Conservation (phyloP, 92 coral and sea anemone genomes). For the Epizoanthus stellaris region DNA sequence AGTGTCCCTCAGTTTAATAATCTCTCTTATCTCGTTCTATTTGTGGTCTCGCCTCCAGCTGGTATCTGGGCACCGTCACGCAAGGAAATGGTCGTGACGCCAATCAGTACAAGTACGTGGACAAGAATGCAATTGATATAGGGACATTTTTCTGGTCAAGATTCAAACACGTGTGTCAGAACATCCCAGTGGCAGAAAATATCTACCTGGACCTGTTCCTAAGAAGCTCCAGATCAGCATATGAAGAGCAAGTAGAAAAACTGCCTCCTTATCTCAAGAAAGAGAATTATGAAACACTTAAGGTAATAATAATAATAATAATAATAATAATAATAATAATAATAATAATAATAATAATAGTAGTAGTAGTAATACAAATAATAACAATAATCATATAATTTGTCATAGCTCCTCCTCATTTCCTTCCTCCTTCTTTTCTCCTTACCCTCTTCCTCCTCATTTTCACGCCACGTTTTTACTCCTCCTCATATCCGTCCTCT, state of each 20-base stretch:
- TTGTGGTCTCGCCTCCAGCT: background rate
- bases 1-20: too few relatives aligned
- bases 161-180: constrained; percentile 18
- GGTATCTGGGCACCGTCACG: background rate
- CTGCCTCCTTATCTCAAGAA: constrained; percentile 31
- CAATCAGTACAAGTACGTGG: constrained; percentile 35
- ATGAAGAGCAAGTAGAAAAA: constrained; percentile 1
- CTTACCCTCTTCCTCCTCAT: too few relatives aligned
- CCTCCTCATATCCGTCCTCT: too few relatives aligned
- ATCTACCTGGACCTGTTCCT: constrained; percentile 31
- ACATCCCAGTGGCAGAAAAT: constrained; percentile 4
- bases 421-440: too few relatives aligned
- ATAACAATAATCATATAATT: too few relatives aligned
- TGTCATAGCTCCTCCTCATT: too few relatives aligned
- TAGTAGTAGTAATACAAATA: too few relatives aligned
- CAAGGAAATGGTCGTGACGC: constrained; percentile 12
- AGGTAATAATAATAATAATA: background rate
- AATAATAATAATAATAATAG: too few relatives aligned
- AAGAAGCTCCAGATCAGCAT: constrained; percentile 17
- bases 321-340: too few relatives aligned
- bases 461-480: too few relatives aligned
- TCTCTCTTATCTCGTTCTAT: background rate
- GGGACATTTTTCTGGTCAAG: constrained; percentile 21
- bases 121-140: background rate
- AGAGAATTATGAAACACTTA: constrained; percentile 26